These are phyloP conservation scores for Mythimna albipuncta DNA, from an alignment of 2,888 invertebrate genomes.

Conservation along the genomic window DNA sequence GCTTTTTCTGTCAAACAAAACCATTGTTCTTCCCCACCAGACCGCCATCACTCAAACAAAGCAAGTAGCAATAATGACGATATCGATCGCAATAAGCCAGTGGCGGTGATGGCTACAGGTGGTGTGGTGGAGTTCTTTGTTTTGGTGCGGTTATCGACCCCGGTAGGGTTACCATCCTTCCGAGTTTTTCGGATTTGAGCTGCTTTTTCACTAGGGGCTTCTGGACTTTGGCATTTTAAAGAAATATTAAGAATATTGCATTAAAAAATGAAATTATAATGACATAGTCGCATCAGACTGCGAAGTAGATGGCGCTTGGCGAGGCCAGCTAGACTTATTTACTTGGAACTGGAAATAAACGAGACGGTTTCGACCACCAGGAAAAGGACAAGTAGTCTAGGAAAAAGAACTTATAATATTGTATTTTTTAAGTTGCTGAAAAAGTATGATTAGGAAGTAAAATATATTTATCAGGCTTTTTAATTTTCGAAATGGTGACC, in stretches of 20 bases:
- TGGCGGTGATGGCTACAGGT: constrained; percentile 75
- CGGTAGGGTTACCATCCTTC: constrained; percentile 24
- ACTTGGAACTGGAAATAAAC: not conserved
- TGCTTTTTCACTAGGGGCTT: not conserved
- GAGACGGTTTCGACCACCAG: not conserved
- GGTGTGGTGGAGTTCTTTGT: constrained; percentile 81
- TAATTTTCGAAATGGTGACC: not conserved
- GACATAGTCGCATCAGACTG: not conserved
- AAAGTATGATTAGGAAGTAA: not conserved
- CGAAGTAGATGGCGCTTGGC: not conserved
- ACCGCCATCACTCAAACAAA: constrained; percentile 28
- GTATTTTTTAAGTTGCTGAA: not conserved
- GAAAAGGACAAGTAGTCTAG: no score
- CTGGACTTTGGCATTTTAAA: not conserved
- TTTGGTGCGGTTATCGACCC: constrained; percentile 85
- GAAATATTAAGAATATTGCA: no score
- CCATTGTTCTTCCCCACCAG: constrained; percentile 7
- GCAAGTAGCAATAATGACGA: constrained; percentile 35
- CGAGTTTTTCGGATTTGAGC: not conserved
- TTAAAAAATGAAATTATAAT: no score
- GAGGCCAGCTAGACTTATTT: no score
- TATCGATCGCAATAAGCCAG: constrained; percentile 56
- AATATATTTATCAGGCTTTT: not conserved
- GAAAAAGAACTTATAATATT: no score
- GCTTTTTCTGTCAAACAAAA: not conserved